Base-by-base conservation (phyloP, 2,888 invertebrate species). In the Choreutis nemorana region DNA sequence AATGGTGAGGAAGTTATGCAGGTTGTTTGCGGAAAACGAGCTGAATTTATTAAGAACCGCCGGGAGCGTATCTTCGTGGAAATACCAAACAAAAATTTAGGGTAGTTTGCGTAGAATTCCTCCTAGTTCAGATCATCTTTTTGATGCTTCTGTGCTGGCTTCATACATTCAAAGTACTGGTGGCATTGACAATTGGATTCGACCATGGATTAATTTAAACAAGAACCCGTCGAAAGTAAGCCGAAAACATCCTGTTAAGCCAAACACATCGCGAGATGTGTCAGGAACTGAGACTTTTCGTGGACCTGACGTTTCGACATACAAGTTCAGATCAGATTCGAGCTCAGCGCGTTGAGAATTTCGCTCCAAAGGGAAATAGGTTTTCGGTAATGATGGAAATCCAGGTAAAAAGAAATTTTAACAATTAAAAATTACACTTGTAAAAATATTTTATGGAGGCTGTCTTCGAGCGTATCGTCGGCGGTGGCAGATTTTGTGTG, bases 71-170 rank as follows among this genome's bases (percentile, higher is more conserved):
- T 35, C 32, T 20, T 35, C 14, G 20, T 12, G 5, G 30, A 35
- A 10, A 4, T 32, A 10, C 23, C 32, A 2, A 35, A 32, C 13
- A 35, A 29, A 15, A 26, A 16, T 10, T 28, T 34, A 9, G 28
- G 30, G 30, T 30, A 30, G 33, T 34, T 29, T 34, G 30, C 30
- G 33, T 30, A 34, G 30, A 25, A 34, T 34, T 14, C 30, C 30
- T 15, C 30, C 33, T 7, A 34, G 33, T 28, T 30, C 33, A 3
- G 27, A 15, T 7, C 11, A 28, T 15, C 24, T 32, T 3, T 18
- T 18, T 8, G 18, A 18, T 18, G 8, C 4, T 8, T 5, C 18
- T 18, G 5, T 6, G 8, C 18, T 18, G 18, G 5, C 5, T 18
- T 6, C 18, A 18, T 18, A 18, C 18, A 18, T 18, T 6, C 18